Evolutionary conservation across 2,113 vertebrate genomes (phyloP), one percentile per base, ranked within the genome.

Genomic region (Myrmophylax atrothorax): DNA sequence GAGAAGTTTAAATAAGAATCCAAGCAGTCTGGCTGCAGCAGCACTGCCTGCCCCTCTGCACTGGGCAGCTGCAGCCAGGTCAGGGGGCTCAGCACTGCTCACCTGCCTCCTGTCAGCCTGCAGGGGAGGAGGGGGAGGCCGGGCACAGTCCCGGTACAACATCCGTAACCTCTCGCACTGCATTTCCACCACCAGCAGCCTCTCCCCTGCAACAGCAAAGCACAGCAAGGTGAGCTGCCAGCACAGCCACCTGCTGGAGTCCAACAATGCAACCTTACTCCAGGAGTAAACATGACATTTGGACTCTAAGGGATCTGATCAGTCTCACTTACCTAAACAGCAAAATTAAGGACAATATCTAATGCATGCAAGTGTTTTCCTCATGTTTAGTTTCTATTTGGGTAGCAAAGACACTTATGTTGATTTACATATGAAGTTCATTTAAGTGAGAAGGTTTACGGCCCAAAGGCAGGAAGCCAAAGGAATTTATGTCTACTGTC

Each of bases 91-190:
- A 20, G 72, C 40, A 4, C 11, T 6, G 9, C 97, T 98, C 94
- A 99, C 99, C 98, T 99, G 99, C 66, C 99, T 98, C 72, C 99
- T 98, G 96, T 99, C 99, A 8, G 99, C 98, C 89, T 99, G 99
- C 22, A 99, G 98, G 0, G 99, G 99, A 9, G 99, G 99, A 13
- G 99, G 99, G 1, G 99, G 99, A 14, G 99, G 99, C 25, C 99
- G 99, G 72, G 99, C 99, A 35, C 99, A 99, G 95, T 99, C 99
- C 6, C 99, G 98, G 95, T 99, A 99, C 68, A 99, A 95, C 99
- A 99, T 99, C 93, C 99, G 97, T 38, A 99, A 97, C 91, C 99
- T 98, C 87, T 99, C 99, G 88, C 99, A 99, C 81, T 99, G 99
- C 85, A 99, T 98, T 96, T 99, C 99, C 26, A 99, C 99, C 67